These are phyloP conservation scores for Thalassophryne amazonica DNA, from an alignment of 2,797 vertebrate species.

Conservation along the genomic window DNA sequence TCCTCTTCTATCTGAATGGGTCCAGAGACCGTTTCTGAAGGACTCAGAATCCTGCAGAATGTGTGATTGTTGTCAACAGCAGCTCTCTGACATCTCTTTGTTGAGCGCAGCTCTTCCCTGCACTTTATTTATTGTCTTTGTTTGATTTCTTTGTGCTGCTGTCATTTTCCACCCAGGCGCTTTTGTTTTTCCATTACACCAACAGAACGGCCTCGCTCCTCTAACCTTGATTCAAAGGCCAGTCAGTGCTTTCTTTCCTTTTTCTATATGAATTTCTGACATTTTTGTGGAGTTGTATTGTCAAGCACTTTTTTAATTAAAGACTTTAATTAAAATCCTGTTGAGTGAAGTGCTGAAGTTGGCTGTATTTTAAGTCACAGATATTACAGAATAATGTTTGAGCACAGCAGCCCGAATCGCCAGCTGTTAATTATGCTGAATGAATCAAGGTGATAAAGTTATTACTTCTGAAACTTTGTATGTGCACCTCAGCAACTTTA, in stretches of 20 bases:
- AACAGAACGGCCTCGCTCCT: slow-evolving; percentile 39
- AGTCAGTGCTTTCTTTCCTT: background rate
- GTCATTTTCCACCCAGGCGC: slow-evolving; percentile 39
- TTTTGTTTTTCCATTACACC: slow-evolving; percentile 59
- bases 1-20: too few species aligned
- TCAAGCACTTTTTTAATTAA: background rate
- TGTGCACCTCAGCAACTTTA: background rate
- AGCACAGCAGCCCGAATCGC: too few species aligned
- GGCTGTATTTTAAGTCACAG: too few species aligned
- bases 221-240: slow-evolving; percentile 37
- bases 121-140: slow-evolving; percentile 58
- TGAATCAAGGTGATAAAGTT: too few species aligned
- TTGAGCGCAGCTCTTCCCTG: slow-evolving; percentile 54
- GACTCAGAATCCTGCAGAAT: too few species aligned
- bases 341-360: background rate
- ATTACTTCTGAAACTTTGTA: background rate
- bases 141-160: slow-evolving; percentile 56
- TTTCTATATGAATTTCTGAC: background rate
- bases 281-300: background rate
- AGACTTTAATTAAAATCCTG: background rate
- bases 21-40: too few species aligned
- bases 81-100: slow-evolving; percentile 33
- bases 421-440: too few species aligned
- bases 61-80: slow-evolving; percentile 30
- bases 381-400: too few species aligned